phyloP scores from a whole-genome alignment of 2,113 vertebrate genomes.

The Alosa alosa region DNA sequence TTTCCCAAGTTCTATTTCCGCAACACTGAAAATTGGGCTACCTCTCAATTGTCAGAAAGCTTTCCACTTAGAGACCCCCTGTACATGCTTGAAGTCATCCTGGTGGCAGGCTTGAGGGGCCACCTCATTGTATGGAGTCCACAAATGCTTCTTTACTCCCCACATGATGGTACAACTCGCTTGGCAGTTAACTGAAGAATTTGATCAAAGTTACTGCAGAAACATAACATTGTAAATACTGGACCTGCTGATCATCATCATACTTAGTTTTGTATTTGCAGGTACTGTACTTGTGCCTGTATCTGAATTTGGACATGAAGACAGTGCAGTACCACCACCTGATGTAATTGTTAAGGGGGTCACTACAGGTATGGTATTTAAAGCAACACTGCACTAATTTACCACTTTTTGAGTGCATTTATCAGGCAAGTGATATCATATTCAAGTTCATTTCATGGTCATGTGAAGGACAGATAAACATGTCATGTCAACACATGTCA shows the following conservation, averaged over 20 bases:
- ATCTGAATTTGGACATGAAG: neutral
- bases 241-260: neutral
- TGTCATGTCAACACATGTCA: too few relatives aligned
- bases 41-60: neutral
- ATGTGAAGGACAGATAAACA: too few relatives aligned
- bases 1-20: slow-evolving; percentile 23
- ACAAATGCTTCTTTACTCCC: slow-evolving; percentile 34
- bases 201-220: neutral
- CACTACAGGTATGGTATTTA: neutral
- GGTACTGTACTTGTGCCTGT: slow-evolving; percentile 18
- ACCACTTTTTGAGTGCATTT: too few relatives aligned
- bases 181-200: neutral
- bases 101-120: slow-evolving; percentile 20
- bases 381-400: neutral
- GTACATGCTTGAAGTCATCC: neutral
- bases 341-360: slow-evolving; percentile 4
- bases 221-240: neutral
- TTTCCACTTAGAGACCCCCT: slow-evolving; percentile 10
- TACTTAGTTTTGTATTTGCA: neutral
- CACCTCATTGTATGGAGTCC: slow-evolving; percentile 31
- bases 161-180: slow-evolving; percentile 20
- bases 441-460: too few relatives aligned
- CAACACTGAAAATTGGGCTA: neutral
- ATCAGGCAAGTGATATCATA: too few relatives aligned
- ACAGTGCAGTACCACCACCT: slow-evolving; percentile 5